These are phyloP conservation scores for Gyrodactylus salaris DNA, from an alignment of 1,140 invertebrate species.

Conservation along the genomic window DNA sequence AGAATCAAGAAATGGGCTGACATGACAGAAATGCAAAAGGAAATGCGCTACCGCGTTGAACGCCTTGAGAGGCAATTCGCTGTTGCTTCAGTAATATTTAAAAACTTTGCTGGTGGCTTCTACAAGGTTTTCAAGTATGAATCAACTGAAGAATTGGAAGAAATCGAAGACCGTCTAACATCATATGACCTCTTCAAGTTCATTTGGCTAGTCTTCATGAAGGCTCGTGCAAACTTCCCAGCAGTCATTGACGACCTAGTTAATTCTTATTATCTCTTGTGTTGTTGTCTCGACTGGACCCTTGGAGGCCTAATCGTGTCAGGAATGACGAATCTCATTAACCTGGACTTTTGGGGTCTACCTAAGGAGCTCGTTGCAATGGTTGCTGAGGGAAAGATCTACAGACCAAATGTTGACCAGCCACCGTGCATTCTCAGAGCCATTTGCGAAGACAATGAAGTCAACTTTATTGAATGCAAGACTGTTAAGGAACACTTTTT, in stretches of 20 bases:
- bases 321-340: conserved; percentile 45
- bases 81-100: conserved; percentile 64
- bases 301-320: conserved; percentile 47
- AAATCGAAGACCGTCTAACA: conserved; percentile 31
- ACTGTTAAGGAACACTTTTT: conserved; percentile 57
- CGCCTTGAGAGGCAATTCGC: conserved; percentile 59
- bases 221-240: conserved; percentile 19
- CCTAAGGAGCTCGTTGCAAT: conserved; percentile 29
- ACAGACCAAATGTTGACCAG: conserved; percentile 29
- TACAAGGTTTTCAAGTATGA: conserved; percentile 12
- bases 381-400: conserved; percentile 9
- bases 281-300: conserved; percentile 57
- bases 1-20: conserved; percentile 82
- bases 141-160: conserved; percentile 21
- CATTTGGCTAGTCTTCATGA: conserved; percentile 8
- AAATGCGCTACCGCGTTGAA: conserved; percentile 48
- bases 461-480: conserved; percentile 45
- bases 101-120: conserved; percentile 62
- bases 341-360: conserved; percentile 40
- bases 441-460: conserved; percentile 42
- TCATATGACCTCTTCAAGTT: conserved; percentile 6
- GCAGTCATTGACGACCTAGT: conserved; percentile 58
- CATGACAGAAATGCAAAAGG: conserved; percentile 50
- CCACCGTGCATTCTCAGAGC: conserved; percentile 45
- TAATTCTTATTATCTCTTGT: conserved; percentile 56